Percentiles rank a stretch among this genome's conserved stretches.
phyloP scores from a whole-genome alignment of 2,888 invertebrate species.

The Leptinotarsa tumamoca region DNA sequence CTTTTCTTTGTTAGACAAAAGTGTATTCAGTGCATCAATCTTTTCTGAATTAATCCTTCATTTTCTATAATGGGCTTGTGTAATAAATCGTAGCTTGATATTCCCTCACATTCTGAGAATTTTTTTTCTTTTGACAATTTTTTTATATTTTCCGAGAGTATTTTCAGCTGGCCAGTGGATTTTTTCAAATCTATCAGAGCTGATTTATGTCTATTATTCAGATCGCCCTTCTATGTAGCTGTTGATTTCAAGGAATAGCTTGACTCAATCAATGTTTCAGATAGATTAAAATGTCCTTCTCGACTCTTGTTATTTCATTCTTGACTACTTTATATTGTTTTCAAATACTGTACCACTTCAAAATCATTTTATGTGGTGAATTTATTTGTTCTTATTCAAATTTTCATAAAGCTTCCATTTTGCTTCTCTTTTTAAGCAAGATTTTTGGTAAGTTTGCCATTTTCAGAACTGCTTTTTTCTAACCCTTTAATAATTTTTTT shows the following conservation, averaged over 20 bases:
- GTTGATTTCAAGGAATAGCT: not conserved
- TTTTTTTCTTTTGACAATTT: too few species aligned
- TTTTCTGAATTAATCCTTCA: slow-evolving; percentile 8
- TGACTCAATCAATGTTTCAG: not conserved
- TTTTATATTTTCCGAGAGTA: too few species aligned
- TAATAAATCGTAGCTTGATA: not conserved
- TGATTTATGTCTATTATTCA: not conserved
- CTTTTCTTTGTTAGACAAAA: slow-evolving; percentile 31
- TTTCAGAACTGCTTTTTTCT: slow-evolving; percentile 10
- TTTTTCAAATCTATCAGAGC: not conserved
- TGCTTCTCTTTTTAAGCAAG: not conserved
- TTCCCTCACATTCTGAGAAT: not conserved
- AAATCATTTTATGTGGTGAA: not conserved
- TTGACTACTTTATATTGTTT: not conserved
- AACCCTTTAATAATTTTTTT: slow-evolving; percentile 12
- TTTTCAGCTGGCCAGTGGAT: too few species aligned
- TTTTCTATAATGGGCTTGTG: slow-evolving; percentile 4
- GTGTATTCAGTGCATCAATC: slow-evolving; percentile 25
- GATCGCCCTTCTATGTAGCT: not conserved
- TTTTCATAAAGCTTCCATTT: not conserved
- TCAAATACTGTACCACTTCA: not conserved
- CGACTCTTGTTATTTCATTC: not conserved
- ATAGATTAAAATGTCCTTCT: not conserved
- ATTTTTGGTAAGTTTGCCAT: not conserved
- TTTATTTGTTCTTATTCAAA: not conserved